Percentiles rank a stretch among this genome's conserved stretches.
These are phyloP conservation scores for Pedetes capensis DNA, from an alignment of 2,113 vertebrate genomes.

Conservation along the genomic window DNA sequence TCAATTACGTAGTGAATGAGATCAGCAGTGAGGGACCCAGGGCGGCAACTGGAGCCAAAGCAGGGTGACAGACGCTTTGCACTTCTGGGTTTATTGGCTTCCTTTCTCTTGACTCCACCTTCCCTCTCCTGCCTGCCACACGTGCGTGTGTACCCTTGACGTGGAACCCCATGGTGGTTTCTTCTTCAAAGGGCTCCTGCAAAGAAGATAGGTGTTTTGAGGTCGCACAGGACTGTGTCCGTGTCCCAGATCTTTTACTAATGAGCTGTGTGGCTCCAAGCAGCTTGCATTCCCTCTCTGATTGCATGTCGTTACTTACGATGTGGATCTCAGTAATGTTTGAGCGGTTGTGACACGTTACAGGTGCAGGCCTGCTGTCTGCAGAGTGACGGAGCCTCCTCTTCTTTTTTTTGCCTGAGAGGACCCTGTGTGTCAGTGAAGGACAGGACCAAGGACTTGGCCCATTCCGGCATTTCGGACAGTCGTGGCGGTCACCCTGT, in stretches of 20 bases:
- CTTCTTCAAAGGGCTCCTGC: neutral
- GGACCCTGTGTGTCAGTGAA: neutral
- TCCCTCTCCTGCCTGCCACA: neutral
- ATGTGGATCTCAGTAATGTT: neutral
- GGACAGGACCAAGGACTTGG: neutral
- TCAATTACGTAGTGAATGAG: neutral
- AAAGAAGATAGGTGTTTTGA: neutral
- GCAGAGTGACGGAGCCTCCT: neutral
- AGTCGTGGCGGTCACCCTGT: fast-evolving
- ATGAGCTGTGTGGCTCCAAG: neutral
- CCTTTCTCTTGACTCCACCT: neutral
- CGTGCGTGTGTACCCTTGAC: neutral
- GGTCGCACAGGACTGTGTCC: neutral
- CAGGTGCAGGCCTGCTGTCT: fast-evolving
- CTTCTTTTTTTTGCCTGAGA: neutral
- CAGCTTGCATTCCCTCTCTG: neutral
- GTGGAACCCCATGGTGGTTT: neutral
- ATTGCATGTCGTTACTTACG: neutral
- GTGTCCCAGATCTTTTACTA: neutral
- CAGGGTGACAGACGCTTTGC: neutral
- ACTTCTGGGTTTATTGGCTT: neutral
- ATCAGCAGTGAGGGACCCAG: neutral
- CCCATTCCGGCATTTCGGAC: neutral
- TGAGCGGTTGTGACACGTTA: neutral
- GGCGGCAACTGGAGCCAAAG: neutral